Evolutionary conservation across 2,888 invertebrate genomes (phyloP).

Genomic region (Meta bourneti): DNA sequence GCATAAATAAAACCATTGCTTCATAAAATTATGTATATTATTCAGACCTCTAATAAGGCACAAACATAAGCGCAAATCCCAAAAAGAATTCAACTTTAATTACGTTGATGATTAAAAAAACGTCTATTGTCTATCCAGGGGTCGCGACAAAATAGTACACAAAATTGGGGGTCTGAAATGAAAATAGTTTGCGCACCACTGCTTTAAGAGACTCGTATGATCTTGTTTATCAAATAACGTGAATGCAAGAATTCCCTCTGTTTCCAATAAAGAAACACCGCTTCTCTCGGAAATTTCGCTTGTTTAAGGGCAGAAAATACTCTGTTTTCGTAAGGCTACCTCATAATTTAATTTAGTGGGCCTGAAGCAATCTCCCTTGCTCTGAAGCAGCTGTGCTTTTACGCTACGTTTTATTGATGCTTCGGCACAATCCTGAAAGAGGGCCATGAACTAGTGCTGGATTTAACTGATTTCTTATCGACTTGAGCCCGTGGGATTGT

Average conservation of each 20-base stretch:
- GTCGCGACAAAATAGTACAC: no score
- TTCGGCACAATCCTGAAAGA: background rate
- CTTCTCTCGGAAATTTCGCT: background rate
- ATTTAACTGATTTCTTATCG: background rate
- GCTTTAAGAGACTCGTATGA: no score
- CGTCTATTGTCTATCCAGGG: no score
- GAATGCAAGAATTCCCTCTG: background rate
- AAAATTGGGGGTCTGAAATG: no score
- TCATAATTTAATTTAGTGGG: slow-evolving; percentile 50
- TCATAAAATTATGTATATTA: no score
- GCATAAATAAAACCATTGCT: no score
- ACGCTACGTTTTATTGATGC: background rate
- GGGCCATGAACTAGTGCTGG: background rate
- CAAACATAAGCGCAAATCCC: no score
- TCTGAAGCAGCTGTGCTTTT: slow-evolving; percentile 30
- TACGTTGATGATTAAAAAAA: no score
- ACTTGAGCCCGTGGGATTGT: background rate
- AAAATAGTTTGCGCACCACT: no score
- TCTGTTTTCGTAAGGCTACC: background rate
- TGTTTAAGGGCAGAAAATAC: background rate
- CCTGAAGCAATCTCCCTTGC: slow-evolving; percentile 1
- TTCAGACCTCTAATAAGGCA: no score
- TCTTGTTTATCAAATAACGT: slow-evolving; percentile 3
- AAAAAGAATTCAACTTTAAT: no score
- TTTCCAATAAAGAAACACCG: slow-evolving; percentile 2